Conservation (phyloP, 2,797 vertebrate genomes). For the Etheostoma nigrum region DNA sequence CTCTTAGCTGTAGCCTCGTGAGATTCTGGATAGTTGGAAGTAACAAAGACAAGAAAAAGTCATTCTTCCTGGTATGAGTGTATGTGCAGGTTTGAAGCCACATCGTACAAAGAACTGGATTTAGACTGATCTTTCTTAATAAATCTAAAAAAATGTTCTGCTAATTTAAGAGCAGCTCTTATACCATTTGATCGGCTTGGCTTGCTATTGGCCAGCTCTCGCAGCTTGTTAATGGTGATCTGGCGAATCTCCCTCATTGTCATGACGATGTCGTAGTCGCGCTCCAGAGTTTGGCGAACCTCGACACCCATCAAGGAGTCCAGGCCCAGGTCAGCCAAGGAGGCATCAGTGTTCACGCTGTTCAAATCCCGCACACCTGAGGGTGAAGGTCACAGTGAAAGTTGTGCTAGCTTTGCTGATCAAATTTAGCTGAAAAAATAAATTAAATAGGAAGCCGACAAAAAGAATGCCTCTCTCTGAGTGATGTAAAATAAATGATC, state of each 20-base stretch:
- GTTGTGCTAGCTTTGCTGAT: not conserved
- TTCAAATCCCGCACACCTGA: conserved; percentile 92
- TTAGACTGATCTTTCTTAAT: not conserved
- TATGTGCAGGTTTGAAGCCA: not conserved
- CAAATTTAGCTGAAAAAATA: not conserved
- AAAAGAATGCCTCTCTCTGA: not conserved
- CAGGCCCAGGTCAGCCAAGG: conserved; percentile 93
- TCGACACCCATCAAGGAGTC: conserved; percentile 99
- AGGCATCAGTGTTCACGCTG: conserved; percentile 88
- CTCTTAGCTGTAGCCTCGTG: conserved; percentile 62
- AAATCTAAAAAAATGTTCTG: too few relatives aligned
- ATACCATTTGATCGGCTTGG: conserved; percentile 74
- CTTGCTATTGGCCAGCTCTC: conserved; percentile 86
- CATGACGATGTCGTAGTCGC: conserved; percentile 92
- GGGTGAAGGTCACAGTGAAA: not conserved
- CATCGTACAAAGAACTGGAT: not conserved
- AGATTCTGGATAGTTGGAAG: conserved; percentile 75
- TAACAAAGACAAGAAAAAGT: not conserved
- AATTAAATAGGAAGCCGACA: not conserved
- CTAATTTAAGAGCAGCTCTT: not conserved
- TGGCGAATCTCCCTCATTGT: conserved; percentile 93
- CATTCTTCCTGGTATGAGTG: not conserved
- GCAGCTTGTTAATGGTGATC: conserved; percentile 92
- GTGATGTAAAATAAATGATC: too few relatives aligned
- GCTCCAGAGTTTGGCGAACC: conserved; percentile 94